Evolutionary conservation across 2,113 vertebrate species (phyloP).

Genomic region (Chascanopsetta lugubris): DNA sequence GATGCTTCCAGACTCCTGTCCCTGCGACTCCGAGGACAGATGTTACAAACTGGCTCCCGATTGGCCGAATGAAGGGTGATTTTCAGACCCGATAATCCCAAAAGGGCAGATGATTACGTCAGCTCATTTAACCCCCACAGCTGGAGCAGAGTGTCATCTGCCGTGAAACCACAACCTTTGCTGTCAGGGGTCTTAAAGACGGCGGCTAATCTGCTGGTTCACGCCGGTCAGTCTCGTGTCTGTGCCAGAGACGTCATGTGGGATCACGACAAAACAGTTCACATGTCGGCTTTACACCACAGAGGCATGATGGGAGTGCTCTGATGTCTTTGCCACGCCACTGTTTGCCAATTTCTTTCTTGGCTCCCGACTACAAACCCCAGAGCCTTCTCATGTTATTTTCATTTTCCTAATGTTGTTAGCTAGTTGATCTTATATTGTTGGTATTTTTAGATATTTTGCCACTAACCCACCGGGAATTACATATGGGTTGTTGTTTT

Average conservation of each 20-base stretch:
- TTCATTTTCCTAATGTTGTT: background rate
- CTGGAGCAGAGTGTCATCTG: slow-evolving; percentile 42
- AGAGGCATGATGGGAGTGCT: background rate
- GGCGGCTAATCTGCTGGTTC: background rate
- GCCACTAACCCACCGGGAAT: no score
- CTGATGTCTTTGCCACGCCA: background rate
- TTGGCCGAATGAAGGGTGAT: slow-evolving; percentile 59
- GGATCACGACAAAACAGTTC: background rate
- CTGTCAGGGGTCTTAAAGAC: slow-evolving; percentile 30
- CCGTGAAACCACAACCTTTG: slow-evolving; percentile 22
- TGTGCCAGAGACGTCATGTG: background rate
- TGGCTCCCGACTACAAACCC: no score
- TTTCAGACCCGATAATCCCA: slow-evolving; percentile 57
- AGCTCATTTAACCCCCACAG: slow-evolving; percentile 43
- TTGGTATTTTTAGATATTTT: no score
- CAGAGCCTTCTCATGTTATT: no score
- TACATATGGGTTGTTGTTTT: no score
- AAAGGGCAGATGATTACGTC: slow-evolving; percentile 59
- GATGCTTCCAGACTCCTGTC: slow-evolving; percentile 31
- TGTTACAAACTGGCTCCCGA: slow-evolving; percentile 56
- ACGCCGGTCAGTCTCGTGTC: background rate
- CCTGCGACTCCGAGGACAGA: slow-evolving; percentile 56
- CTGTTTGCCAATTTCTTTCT: no score
- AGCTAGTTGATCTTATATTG: no score
- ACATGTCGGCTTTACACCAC: background rate